A percentile compares a stretch with the other conserved stretches of the same genome.
phyloP scores from a whole-genome alignment of 2,113 vertebrate species.

The Phoenicopterus ruber region DNA sequence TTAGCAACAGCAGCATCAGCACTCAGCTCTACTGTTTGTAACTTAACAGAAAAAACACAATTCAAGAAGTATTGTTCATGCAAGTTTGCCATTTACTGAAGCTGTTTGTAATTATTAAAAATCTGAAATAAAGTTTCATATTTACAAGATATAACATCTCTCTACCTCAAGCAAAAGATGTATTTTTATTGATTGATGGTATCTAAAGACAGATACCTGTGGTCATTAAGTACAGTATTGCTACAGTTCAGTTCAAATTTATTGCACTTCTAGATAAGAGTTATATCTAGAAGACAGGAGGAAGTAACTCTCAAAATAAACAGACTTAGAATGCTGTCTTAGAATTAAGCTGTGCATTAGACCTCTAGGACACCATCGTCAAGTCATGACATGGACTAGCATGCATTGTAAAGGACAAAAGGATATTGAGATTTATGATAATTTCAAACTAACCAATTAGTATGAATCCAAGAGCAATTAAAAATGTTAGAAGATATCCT shows the following conservation, averaged over 20 bases:
- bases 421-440: background rate
- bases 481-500: slow-evolving; percentile 94
- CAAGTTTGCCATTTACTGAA: background rate
- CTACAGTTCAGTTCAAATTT: background rate
- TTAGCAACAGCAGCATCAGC: background rate
- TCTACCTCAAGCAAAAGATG: background rate
- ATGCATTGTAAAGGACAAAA: background rate
- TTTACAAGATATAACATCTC: background rate
- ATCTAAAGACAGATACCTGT: background rate
- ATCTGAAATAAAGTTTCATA: background rate
- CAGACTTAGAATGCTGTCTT: background rate
- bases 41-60: background rate
- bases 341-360: background rate
- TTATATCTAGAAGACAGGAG: accelerated
- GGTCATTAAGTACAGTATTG: background rate
- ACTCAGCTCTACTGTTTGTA: background rate
- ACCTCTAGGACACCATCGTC: background rate
- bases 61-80: background rate
- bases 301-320: background rate
- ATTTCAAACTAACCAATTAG: slow-evolving; percentile 85
- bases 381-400: background rate
- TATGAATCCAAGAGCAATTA: slow-evolving; percentile 95
- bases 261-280: background rate
- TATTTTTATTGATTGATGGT: background rate
- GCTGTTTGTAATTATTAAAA: background rate